A percentile compares a stretch with the other conserved stretches of the same genome.
Conservation (phyloP, 2,888 invertebrate species). For the Bimastos eiseni region DNA sequence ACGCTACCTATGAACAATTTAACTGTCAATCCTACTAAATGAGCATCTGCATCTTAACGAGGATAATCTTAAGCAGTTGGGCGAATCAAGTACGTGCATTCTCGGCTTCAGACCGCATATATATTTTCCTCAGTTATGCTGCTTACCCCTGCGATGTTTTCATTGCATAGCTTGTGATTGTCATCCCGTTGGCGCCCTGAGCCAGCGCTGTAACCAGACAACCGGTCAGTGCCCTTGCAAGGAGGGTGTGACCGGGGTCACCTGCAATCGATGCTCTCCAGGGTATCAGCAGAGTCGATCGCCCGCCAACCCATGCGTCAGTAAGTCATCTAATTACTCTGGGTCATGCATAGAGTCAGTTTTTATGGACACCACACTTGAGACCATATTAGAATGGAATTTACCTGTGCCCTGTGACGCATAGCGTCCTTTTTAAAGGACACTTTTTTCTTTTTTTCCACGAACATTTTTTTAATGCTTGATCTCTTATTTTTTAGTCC, state of each 20-base stretch:
- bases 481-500: too few relatives aligned
- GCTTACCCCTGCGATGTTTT: neutral
- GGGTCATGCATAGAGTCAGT: neutral
- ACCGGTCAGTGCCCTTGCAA: slow-evolving; percentile 99
- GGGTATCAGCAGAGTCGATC: slow-evolving; percentile 98
- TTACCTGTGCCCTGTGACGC: too few relatives aligned
- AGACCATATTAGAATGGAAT: too few relatives aligned
- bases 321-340: slow-evolving; percentile 38
- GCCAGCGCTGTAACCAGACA: slow-evolving; percentile 96
- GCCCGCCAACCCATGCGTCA: slow-evolving; percentile 86
- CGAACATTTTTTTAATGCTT: too few relatives aligned
- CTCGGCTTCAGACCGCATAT: too few relatives aligned
- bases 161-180: slow-evolving; percentile 88
- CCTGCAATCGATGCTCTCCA: slow-evolving; percentile 94
- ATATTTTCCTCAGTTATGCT: neutral
- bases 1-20: too few relatives aligned
- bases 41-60: too few relatives aligned
- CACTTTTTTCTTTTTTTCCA: too few relatives aligned
- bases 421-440: too few relatives aligned
- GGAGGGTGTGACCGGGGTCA: slow-evolving; percentile 95
- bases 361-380: neutral
- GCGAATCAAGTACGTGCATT: too few relatives aligned
- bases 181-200: slow-evolving; percentile 95
- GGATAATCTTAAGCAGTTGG: too few relatives aligned
- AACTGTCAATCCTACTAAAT: too few relatives aligned